A percentile compares a stretch with the other conserved stretches of the same genome.
Evolutionary conservation across 2,113 vertebrate species (phyloP).

Genomic region (Malurus melanocephalus): DNA sequence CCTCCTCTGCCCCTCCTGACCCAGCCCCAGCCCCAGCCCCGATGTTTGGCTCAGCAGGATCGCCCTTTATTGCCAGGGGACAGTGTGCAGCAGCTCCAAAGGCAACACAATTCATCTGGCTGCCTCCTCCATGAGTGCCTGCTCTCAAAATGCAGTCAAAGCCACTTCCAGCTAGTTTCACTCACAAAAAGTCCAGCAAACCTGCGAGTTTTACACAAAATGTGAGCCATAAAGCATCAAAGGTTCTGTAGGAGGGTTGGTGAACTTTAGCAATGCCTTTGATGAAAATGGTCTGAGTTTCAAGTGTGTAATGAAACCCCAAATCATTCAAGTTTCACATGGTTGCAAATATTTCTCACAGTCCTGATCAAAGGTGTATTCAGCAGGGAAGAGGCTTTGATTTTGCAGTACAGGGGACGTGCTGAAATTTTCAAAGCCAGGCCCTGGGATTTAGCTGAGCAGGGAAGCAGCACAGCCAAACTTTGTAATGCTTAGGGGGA

Average conservation of each 20-base stretch:
- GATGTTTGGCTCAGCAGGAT: neutral
- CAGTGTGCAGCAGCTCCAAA: neutral
- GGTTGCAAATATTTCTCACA: slow-evolving; percentile 69
- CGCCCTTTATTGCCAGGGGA: neutral
- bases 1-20: neutral
- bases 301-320: slow-evolving; percentile 68
- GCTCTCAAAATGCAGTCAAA: slow-evolving; percentile 17
- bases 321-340: slow-evolving; percentile 70
- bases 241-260: slow-evolving; percentile 48
- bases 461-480: slow-evolving; percentile 41
- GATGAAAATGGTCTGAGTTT: slow-evolving; percentile 68
- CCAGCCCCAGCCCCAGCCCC: neutral
- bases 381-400: slow-evolving; percentile 67
- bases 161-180: slow-evolving; percentile 26
- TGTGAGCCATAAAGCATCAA: slow-evolving; percentile 44
- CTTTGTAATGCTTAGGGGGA: slow-evolving; percentile 27
- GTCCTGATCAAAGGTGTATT: slow-evolving; percentile 69
- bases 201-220: slow-evolving; percentile 37
- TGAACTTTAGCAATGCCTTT: slow-evolving; percentile 64
- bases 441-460: slow-evolving; percentile 55
- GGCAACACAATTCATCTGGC: neutral
- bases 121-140: neutral
- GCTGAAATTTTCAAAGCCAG: slow-evolving; percentile 65
- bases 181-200: slow-evolving; percentile 28
- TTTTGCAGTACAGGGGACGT: slow-evolving; percentile 59